Evolutionary conservation across 1,140 invertebrate species (phyloP).

Genomic region (Psilanteris sp.): DNA sequence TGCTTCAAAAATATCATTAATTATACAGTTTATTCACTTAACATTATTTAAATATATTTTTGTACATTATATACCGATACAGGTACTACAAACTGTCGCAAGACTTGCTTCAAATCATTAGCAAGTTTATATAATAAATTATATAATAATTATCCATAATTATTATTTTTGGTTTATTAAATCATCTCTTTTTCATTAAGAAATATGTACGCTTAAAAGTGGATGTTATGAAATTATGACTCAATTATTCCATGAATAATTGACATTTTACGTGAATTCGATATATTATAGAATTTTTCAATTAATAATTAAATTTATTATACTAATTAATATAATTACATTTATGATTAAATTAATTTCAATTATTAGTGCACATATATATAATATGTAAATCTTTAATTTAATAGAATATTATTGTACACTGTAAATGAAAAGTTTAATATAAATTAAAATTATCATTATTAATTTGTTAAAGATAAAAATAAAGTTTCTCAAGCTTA

Average conservation of each 20-base stretch:
- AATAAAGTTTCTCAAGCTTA: too few species aligned
- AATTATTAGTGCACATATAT: background rate
- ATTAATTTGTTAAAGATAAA: too few species aligned
- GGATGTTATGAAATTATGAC: slow-evolving; percentile 1
- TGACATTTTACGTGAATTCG: background rate
- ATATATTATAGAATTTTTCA: too few species aligned
- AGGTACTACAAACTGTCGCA: slow-evolving; percentile 48
- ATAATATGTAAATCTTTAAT: background rate
- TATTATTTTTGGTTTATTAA: slow-evolving; percentile 40
- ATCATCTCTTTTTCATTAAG: slow-evolving; percentile 7
- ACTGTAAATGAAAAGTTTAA: too few species aligned
- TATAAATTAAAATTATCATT: too few species aligned
- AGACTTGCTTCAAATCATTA: slow-evolving; percentile 15
- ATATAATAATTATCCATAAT: slow-evolving; percentile 32
- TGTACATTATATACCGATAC: slow-evolving; percentile 55
- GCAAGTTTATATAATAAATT: slow-evolving; percentile 33
- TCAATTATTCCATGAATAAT: slow-evolving; percentile 30
- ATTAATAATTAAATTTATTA: slow-evolving; percentile 20
- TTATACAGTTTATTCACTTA: slow-evolving; percentile 46
- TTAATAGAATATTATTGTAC: too few species aligned
- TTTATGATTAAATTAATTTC: slow-evolving; percentile 2
- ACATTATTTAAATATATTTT: slow-evolving; percentile 54
- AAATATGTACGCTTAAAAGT: background rate
- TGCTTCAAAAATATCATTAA: slow-evolving; percentile 57
- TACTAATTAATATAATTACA: slow-evolving; percentile 16